phyloP scores from a whole-genome alignment of 2,113 vertebrate species.

The Entelurus aequoreus region DNA sequence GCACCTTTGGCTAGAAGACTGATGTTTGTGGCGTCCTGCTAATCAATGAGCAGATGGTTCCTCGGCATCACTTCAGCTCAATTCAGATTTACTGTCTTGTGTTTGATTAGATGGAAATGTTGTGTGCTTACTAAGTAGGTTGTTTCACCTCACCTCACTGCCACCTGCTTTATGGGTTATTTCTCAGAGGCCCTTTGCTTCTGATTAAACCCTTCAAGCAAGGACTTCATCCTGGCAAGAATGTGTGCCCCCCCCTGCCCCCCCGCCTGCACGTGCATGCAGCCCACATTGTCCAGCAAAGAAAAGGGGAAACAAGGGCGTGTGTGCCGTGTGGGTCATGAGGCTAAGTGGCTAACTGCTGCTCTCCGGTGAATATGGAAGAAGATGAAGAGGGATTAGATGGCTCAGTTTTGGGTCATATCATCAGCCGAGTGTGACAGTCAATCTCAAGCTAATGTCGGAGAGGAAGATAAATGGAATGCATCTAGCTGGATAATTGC shows the following conservation, averaged over 20 bases:
- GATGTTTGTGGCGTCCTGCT: slow-evolving; percentile 32
- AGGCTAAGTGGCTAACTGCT: slow-evolving; percentile 18
- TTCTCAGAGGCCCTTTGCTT: slow-evolving; percentile 37
- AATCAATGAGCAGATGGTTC: slow-evolving; percentile 54
- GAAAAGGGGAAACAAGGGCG: not conserved
- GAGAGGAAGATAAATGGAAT: slow-evolving; percentile 1
- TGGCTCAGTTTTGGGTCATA: not conserved
- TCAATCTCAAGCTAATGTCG: slow-evolving; percentile 8
- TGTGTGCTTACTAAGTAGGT: slow-evolving; percentile 46
- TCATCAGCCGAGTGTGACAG: slow-evolving; percentile 1
- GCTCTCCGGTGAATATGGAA: slow-evolving; percentile 20
- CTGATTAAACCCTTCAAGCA: slow-evolving; percentile 55
- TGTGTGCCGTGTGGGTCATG: not conserved
- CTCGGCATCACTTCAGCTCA: slow-evolving; percentile 19
- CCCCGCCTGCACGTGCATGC: slow-evolving; percentile 2
- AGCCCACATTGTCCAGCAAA: slow-evolving; percentile 24
- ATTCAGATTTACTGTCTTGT: slow-evolving; percentile 26
- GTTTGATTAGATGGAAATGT: slow-evolving; percentile 45
- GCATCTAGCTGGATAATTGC: not conserved
- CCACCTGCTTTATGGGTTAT: slow-evolving; percentile 19
- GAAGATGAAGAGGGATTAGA: slow-evolving; percentile 17
- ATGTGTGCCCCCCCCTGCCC: not conserved
- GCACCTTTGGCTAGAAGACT: slow-evolving; percentile 4
- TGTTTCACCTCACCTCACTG: slow-evolving; percentile 25
- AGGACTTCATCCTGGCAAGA: slow-evolving; percentile 35